Conservation (phyloP, 2,113 vertebrate genomes). For the Cephalopterus ornatus region DNA sequence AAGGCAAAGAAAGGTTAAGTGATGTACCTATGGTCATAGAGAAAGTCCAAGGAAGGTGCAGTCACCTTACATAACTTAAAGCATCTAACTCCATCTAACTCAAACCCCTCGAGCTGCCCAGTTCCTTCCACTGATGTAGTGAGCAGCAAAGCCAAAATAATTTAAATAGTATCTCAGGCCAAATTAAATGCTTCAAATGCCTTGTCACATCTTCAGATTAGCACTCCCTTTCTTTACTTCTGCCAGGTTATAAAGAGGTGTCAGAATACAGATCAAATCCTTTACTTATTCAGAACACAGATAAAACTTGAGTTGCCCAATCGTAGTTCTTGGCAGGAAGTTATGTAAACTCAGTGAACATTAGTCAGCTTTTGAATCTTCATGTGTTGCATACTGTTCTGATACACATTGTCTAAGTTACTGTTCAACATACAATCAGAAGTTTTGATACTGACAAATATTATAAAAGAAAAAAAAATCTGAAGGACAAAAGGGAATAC, state of each 20-base stretch:
- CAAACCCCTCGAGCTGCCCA: accelerated
- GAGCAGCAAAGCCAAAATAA: neutral
- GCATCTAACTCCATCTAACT: neutral
- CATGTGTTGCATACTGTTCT: neutral
- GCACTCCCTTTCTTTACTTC: neutral
- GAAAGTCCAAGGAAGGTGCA: neutral
- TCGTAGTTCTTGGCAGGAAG: neutral
- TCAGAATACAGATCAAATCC: neutral
- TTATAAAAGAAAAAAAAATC: neutral
- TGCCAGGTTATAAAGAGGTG: neutral
- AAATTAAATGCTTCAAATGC: neutral
- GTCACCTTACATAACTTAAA: neutral
- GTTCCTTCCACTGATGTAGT: neutral
- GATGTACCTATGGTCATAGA: neutral
- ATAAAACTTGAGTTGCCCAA: neutral
- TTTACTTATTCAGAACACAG: neutral
- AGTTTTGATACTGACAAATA: neutral
- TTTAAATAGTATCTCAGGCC: neutral
- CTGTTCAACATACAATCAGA: neutral
- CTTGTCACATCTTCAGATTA: neutral
- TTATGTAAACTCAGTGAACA: neutral
- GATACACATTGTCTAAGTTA: neutral
- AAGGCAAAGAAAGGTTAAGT: neutral
- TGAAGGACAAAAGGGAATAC: neutral
- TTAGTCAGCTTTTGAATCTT: neutral